Evolutionary conservation across 2,888 invertebrate species (phyloP).

Genomic region (Anoncus sp.): DNA sequence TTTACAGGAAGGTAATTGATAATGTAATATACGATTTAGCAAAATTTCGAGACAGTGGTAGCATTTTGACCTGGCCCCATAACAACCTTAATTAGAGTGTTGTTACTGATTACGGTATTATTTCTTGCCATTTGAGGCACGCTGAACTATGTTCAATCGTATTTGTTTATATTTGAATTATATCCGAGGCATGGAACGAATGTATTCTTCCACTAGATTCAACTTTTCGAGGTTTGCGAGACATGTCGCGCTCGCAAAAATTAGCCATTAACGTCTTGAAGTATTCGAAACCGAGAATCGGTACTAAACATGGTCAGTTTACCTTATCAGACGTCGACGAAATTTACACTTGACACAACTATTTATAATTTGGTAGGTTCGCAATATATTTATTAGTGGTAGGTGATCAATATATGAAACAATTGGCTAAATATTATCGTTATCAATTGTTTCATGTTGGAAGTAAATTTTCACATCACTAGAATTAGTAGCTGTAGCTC

Average conservation of each 20-base stretch:
- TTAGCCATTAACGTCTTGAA: conserved; percentile 59
- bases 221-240: background rate
- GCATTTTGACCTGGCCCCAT: no score
- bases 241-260: conserved; percentile 47
- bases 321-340: conserved; percentile 8
- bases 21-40: no score
- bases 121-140: no score
- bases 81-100: no score
- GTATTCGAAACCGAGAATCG: conserved; percentile 48
- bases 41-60: no score
- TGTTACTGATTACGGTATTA: no score
- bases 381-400: conserved; percentile 31
- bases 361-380: conserved; percentile 13
- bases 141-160: background rate
- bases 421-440: conserved; percentile 48
- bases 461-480: conserved; percentile 26
- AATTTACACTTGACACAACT: conserved; percentile 7
- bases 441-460: conserved; percentile 39
- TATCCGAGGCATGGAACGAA: background rate
- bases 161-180: conserved; percentile 1
- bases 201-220: background rate
- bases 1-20: no score
- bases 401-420: conserved; percentile 49
- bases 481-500: conserved; percentile 20
- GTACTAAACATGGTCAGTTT: conserved; percentile 16